phyloP scores from a whole-genome alignment of 2,797 vertebrate species.

The Chloroceryle amazona region DNA sequence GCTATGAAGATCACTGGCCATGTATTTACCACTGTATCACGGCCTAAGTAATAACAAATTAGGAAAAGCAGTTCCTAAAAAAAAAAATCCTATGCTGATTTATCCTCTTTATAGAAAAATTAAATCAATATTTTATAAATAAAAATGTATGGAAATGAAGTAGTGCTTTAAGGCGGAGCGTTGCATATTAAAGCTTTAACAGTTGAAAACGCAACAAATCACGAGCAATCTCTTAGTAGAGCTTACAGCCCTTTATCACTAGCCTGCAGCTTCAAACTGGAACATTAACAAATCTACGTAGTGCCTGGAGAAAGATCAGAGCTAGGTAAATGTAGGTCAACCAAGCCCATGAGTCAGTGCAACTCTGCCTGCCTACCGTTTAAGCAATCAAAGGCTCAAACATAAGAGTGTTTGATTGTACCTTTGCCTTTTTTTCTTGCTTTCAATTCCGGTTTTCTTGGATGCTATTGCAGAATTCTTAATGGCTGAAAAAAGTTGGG shows the following conservation, averaged over 20 bases:
- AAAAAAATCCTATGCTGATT: background rate
- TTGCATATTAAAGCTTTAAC: background rate
- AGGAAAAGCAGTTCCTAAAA: background rate
- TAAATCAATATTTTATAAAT: background rate
- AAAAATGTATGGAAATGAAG: background rate
- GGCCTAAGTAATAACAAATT: background rate
- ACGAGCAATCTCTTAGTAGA: background rate
- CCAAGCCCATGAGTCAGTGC: slow-evolving; percentile 55
- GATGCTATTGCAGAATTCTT: background rate
- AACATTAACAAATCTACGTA: background rate
- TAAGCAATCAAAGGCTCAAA: slow-evolving; percentile 40
- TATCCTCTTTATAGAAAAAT: background rate
- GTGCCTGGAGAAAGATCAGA: slow-evolving; percentile 47
- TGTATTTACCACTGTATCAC: background rate
- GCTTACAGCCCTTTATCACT: slow-evolving; percentile 16
- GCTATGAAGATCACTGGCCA: background rate
- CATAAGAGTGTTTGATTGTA: background rate
- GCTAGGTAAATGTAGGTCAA: slow-evolving; percentile 70
- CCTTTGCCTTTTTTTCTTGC: background rate
- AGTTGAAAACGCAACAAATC: background rate
- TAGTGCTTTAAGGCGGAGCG: background rate
- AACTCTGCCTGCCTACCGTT: slow-evolving; percentile 37
- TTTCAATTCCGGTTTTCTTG: background rate
- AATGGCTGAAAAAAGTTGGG: background rate
- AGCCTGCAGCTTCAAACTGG: slow-evolving; percentile 29